Conservation (phyloP, 2,888 invertebrate genomes). For the Crematogaster levior region DNA sequence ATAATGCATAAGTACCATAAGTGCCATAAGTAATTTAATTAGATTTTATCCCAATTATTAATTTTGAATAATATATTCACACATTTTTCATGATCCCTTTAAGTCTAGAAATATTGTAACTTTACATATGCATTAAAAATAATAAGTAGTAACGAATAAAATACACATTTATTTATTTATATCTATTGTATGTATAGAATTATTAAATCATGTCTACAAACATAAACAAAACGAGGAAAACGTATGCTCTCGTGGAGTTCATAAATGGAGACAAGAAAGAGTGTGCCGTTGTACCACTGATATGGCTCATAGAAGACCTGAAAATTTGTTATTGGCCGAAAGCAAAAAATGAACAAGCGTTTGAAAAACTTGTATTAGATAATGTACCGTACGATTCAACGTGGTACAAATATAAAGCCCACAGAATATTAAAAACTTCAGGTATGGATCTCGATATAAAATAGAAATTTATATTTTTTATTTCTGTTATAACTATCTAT, state of each 20-base stretch:
- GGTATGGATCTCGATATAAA: background rate
- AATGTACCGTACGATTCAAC: slow-evolving; percentile 12
- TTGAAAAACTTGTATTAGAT: slow-evolving; percentile 15
- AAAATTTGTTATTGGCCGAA: slow-evolving; percentile 23
- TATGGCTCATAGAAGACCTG: slow-evolving; percentile 1
- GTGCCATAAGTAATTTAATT: background rate
- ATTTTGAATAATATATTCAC: background rate
- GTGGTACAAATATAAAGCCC: background rate
- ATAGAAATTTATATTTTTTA: slow-evolving; percentile 13
- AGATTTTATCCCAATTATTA: too few relatives aligned
- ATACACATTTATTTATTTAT: background rate
- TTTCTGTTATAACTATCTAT: background rate
- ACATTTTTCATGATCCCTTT: background rate
- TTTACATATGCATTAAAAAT: background rate
- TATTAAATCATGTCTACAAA: slow-evolving; percentile 16
- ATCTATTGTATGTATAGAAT: background rate
- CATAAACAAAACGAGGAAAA: background rate
- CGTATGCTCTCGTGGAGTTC: background rate
- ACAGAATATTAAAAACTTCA: background rate
- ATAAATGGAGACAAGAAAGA: slow-evolving; percentile 3
- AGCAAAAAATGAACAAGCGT: background rate
- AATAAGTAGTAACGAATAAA: background rate
- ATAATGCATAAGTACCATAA: slow-evolving; percentile 1
- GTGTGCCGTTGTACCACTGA: slow-evolving; percentile 8
- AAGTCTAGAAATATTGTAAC: background rate